These are phyloP conservation scores for Dryadula phaetusa DNA, from an alignment of 2,888 invertebrate species.

Conservation along the genomic window DNA sequence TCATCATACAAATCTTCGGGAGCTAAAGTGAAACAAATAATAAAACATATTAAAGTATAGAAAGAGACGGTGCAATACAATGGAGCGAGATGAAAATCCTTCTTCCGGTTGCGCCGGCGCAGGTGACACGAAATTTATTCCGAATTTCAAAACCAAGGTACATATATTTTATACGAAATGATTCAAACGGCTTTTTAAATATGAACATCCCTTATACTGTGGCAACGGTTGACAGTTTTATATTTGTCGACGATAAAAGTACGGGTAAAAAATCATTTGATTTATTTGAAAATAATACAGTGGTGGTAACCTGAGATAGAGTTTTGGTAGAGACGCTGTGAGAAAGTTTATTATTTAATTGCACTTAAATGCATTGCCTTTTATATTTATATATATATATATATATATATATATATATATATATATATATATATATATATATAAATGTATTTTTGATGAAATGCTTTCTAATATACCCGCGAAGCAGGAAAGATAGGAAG, in stretches of 20 bases:
- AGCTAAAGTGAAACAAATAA: constrained; percentile 73
- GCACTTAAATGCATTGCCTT: no score
- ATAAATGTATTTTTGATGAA: no score
- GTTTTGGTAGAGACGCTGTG: not conserved
- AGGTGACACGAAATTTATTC: constrained; percentile 84
- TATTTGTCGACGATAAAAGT: constrained; percentile 78
- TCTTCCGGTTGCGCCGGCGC: constrained; percentile 80
- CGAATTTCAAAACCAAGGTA: constrained; percentile 82
- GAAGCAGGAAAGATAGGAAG: no score
- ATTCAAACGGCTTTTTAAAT: constrained; percentile 83
- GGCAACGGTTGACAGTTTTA: constrained; percentile 80
- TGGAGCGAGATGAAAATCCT: constrained; percentile 56
- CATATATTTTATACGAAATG: constrained; percentile 77
- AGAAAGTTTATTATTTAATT: no score
- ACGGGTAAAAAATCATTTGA: constrained; percentile 69
- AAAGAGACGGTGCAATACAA: constrained; percentile 59
- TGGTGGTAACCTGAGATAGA: constrained; percentile 56
- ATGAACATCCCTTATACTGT: constrained; percentile 79
- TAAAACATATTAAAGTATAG: constrained; percentile 59
- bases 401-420: no score
- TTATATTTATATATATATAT: no score
- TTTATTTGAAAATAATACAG: constrained; percentile 79
- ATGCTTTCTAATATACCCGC: no score
- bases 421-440: no score
- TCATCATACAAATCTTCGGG: constrained; percentile 73